A percentile compares a stretch with the other conserved stretches of the same genome.
Conservation (phyloP, 2,113 vertebrate species). For the Pterocles orientalis region DNA sequence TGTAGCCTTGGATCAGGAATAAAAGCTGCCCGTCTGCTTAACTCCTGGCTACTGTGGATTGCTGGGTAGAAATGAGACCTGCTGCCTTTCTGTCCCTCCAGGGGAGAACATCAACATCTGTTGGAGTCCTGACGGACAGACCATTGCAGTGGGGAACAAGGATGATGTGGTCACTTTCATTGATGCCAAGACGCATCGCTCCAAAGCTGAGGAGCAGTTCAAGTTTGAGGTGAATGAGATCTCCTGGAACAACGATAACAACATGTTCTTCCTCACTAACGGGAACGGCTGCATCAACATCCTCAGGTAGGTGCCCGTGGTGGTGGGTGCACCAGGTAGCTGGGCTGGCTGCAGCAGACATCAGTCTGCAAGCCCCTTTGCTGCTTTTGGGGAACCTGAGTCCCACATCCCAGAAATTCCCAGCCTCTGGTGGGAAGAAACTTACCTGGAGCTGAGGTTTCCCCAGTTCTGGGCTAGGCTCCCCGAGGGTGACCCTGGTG, state of each 20-base stretch:
- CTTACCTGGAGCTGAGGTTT: background rate
- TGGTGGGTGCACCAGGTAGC: background rate
- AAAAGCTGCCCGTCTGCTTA: background rate
- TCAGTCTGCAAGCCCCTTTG: background rate
- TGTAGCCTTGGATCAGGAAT: background rate
- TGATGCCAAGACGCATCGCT: constrained; percentile 92
- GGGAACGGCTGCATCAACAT: constrained; percentile 98
- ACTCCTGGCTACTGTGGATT: background rate
- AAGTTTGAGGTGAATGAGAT: constrained; percentile 99
- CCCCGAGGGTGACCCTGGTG: rapidly evolving
- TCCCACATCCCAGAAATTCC: background rate
- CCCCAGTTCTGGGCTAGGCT: background rate
- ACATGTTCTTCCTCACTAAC: constrained; percentile 99
- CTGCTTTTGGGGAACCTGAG: background rate
- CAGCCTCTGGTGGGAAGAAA: background rate
- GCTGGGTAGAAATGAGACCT: background rate
- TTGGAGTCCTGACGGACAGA: constrained; percentile 98
- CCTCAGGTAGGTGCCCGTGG: constrained; percentile 79
- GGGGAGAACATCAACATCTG: constrained; percentile 99
- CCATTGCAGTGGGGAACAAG: constrained; percentile 97
- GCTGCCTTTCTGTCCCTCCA: constrained; percentile 52
- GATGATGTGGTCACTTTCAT: constrained; percentile 99
- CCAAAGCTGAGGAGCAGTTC: constrained; percentile 96
- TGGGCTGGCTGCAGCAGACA: background rate
- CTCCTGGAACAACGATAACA: constrained; percentile 98